Evolutionary conservation across 2,888 invertebrate genomes (phyloP).

Genomic region (Thumatha senex): DNA sequence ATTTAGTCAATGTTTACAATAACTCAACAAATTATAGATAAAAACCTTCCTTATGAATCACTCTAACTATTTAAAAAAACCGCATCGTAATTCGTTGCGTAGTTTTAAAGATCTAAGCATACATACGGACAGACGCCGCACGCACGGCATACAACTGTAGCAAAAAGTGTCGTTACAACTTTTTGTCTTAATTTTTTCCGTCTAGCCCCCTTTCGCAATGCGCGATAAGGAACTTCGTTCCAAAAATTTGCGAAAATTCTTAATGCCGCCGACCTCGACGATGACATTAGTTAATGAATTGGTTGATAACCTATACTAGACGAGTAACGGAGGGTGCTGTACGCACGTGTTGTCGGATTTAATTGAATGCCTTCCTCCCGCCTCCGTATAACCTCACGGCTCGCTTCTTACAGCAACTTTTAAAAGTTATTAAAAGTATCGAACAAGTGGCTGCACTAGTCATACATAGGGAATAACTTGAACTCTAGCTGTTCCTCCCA

Average conservation of each 20-base stretch:
- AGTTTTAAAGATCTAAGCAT: no score
- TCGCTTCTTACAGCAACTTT: slow-evolving; percentile 21
- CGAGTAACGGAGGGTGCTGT: slow-evolving; percentile 58
- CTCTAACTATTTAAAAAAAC: no score
- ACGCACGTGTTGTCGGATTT: slow-evolving; percentile 76
- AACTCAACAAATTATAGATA: no score
- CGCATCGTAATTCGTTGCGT: no score
- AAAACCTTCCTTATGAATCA: no score
- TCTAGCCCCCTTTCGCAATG: no score
- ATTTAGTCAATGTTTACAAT: no score
- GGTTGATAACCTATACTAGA: slow-evolving; percentile 57
- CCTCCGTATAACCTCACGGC: slow-evolving; percentile 35
- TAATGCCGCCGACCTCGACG: slow-evolving; percentile 12
- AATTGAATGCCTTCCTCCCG: slow-evolving; percentile 68
- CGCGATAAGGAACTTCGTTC: no score
- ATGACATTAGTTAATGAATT: slow-evolving; percentile 57
- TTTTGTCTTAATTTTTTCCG: no score
- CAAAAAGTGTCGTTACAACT: no score
- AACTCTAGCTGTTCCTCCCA: slow-evolving; percentile 38
- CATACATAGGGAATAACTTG: slow-evolving; percentile 33
- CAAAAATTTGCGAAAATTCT: slow-evolving; percentile 7
- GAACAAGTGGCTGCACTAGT: slow-evolving; percentile 37
- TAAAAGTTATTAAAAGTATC: slow-evolving; percentile 47
- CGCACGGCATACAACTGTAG: no score
- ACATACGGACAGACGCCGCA: no score